Conservation (phyloP, 92 coral and sea anemone species). For the Phenganax stokvisi region DNA sequence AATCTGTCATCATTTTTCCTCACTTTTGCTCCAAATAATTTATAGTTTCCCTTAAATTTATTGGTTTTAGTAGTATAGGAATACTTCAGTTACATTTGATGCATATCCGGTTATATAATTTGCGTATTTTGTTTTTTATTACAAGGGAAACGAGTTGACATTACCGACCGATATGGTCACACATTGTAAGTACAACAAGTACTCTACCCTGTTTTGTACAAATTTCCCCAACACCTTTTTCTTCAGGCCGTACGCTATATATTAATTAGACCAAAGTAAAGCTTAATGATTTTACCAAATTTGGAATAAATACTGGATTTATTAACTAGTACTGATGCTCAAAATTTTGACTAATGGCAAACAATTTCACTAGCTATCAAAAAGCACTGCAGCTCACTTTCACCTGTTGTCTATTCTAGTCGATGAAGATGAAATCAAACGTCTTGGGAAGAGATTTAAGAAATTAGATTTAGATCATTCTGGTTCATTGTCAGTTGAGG, state of each 20-base stretch:
- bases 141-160: conserved; percentile 93
- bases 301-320: too few relatives aligned
- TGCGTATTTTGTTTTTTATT: conserved; percentile 32
- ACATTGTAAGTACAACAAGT: conserved; percentile 67
- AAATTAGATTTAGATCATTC: conserved; percentile 93
- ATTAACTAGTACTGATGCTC: too few relatives aligned
- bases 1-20: conserved; percentile 23
- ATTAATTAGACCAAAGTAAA: too few relatives aligned
- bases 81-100: background rate
- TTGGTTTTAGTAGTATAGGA: background rate
- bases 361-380: background rate
- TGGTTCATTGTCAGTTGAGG: conserved; percentile 93
- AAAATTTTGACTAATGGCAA: background rate
- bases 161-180: conserved; percentile 93
- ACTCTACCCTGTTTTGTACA: conserved; percentile 33
- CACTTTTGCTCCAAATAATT: background rate
- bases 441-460: conserved; percentile 93
- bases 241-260: conserved; percentile 19
- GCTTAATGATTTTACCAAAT: too few relatives aligned
- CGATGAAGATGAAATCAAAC: conserved; percentile 91
- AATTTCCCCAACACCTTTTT: conserved; percentile 34
- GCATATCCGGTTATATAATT: background rate
- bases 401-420: conserved; percentile 43
- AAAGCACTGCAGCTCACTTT: too few relatives aligned
- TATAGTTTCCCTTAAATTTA: conserved; percentile 4